These are phyloP conservation scores for Pseudococcus viburni DNA, from an alignment of 2,888 invertebrate genomes.

Conservation along the genomic window DNA sequence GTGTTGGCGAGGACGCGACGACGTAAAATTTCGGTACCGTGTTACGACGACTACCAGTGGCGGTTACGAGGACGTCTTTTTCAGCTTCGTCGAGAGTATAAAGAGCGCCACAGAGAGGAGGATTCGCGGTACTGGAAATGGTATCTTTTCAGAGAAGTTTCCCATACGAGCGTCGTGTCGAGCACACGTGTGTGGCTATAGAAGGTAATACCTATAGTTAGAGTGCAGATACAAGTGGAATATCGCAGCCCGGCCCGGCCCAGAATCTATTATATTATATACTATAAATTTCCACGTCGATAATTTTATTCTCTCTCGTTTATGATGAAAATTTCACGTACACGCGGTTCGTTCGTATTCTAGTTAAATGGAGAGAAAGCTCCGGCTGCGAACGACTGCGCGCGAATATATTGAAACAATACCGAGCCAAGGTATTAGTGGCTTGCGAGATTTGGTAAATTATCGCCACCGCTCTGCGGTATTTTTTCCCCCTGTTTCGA, in stretches of 20 bases:
- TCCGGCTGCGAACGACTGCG: slow-evolving; percentile 6
- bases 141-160: neutral
- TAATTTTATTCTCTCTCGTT: slow-evolving; percentile 14
- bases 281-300: slow-evolving; percentile 14
- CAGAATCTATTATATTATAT: slow-evolving; percentile 1
- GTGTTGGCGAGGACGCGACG: neutral
- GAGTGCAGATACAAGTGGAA: neutral
- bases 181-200: neutral
- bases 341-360: slow-evolving; percentile 7
- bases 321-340: slow-evolving; percentile 14
- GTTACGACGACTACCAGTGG: neutral
- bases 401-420: neutral
- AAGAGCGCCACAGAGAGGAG: neutral
- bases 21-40: neutral
- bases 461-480: neutral
- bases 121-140: too few relatives aligned
- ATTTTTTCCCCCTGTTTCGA: too few relatives aligned
- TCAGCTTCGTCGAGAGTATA: neutral
- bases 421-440: neutral
- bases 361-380: slow-evolving; percentile 14
- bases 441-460: slow-evolving; percentile 8
- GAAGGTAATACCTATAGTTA: neutral
- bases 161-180: neutral
- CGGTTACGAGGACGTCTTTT: neutral
- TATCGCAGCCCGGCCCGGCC: neutral